Base-by-base conservation (phyloP, 2,888 invertebrate genomes). In the Uropetala carovei region DNA sequence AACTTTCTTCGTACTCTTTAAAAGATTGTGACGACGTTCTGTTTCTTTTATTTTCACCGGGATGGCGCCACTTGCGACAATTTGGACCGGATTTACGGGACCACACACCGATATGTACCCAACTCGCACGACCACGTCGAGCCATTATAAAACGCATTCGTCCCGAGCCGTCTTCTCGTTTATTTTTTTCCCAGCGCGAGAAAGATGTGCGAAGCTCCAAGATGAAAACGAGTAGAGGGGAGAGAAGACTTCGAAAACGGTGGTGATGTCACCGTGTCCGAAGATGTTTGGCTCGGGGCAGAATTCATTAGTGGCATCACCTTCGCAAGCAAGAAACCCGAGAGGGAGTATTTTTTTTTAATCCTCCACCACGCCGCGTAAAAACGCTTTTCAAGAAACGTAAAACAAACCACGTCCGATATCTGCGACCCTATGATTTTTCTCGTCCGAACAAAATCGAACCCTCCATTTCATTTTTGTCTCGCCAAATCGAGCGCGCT, bases 251-350 rank as follows among this genome's bases (percentile, higher is more conserved):
- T 18, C 16, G 18, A 22, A 68, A 68, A 68, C 0, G 68, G 68
- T 18, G 22, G 22, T 68, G 68, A 68, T 68, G 68, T 68, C 68
- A 68, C 22, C 22, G 68, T 18, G 64, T 64, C 64, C 64, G 14
- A 68, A 68, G 68, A 68, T 68, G 68, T 68, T 68, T 68, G 22
- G 68, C 68, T 68, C 68, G n/a, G 68, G 68, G 22, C 22, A 22
- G 68, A 18, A 68, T 68, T 68, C 68, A 68, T 68, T 68, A 68
- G 68, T 68, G 68, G 68, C 68, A 68, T 68, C 68, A 68, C 68
- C 68, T 68, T 18, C 10, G 68, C 68, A 68, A 68, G 68, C 68
- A 68, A 18, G 43, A 43, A 43, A 43, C 68, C n/a, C 9, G 9
- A n/a, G 68, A 68, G 9, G n/a, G n/a, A n/a, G 68, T 10, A 68